phyloP scores from a whole-genome alignment of 2,113 vertebrate genomes.

The Silurus glanis region DNA sequence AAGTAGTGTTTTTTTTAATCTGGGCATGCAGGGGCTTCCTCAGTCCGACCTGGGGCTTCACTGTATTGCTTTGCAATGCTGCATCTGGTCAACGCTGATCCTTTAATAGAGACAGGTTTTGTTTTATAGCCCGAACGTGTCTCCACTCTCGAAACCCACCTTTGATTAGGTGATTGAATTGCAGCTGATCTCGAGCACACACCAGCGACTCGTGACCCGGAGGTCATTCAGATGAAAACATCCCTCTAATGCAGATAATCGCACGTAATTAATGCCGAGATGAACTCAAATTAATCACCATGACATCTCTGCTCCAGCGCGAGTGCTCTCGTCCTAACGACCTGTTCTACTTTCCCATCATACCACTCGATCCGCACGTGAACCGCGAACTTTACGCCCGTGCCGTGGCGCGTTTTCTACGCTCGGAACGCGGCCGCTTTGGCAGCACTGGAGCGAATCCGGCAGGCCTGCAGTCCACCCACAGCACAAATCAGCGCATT shows the following conservation, averaged over 20 bases:
- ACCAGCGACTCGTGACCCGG: neutral
- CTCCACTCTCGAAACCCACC: neutral
- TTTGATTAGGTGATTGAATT: neutral
- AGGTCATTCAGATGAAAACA: neutral
- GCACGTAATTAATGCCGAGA: neutral
- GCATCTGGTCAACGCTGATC: neutral
- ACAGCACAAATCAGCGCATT: conserved; percentile 49
- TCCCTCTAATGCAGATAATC: neutral
- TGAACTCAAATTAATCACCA: neutral
- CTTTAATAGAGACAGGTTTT: neutral
- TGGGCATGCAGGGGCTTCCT: neutral
- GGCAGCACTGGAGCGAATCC: conserved; percentile 10
- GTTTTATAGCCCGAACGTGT: neutral
- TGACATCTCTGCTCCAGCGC: neutral
- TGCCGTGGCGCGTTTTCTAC: conserved; percentile 6
- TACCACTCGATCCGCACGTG: conserved; percentile 23
- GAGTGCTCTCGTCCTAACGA: neutral
- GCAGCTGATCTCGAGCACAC: neutral
- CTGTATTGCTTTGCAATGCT: neutral
- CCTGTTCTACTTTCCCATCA: neutral
- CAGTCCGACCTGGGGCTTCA: neutral
- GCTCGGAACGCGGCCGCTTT: neutral
- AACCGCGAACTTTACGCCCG: conserved; percentile 21
- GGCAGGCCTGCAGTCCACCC: conserved; percentile 20
- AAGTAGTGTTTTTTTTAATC: neutral